phyloP scores from a whole-genome alignment of 1,140 invertebrate species.

The Drosophila paulistorum region DNA sequence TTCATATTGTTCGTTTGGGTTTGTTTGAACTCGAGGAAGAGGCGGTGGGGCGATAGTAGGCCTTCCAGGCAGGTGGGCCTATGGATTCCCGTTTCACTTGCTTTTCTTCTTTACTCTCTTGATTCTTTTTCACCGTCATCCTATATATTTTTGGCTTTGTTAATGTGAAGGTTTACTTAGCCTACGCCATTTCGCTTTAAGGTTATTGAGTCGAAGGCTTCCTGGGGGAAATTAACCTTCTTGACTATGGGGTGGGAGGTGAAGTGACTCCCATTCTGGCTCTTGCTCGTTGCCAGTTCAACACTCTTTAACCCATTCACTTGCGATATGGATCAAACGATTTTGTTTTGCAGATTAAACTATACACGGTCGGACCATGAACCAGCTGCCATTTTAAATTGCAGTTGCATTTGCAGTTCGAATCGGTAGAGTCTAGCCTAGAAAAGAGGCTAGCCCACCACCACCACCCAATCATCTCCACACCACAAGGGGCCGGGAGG shows the following conservation, averaged over 20 bases:
- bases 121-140: constrained; percentile 5
- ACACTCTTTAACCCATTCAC: constrained; percentile 19
- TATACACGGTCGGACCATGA: constrained; percentile 53
- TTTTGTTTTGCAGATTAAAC: constrained; percentile 78
- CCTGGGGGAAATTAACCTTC: constrained; percentile 79
- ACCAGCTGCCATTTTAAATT: constrained; percentile 34
- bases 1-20: constrained; percentile 66
- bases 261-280: neutral
- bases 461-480: no score
- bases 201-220: constrained; percentile 70
- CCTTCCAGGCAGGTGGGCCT: constrained; percentile 54
- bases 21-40: constrained; percentile 20
- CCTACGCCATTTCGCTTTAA: constrained; percentile 64
- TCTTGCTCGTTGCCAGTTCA: neutral
- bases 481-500: neutral
- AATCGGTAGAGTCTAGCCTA: constrained; percentile 20
- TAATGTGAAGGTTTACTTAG: constrained; percentile 77
- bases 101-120: neutral
- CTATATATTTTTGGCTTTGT: constrained; percentile 46
- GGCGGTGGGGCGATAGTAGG: constrained; percentile 21
- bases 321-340: constrained; percentile 76
- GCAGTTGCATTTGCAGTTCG: constrained; percentile 18
- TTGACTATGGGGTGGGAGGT: constrained; percentile 47
- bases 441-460: constrained; percentile 40
- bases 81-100: constrained; percentile 39